Conservation (phyloP, 2,888 invertebrate genomes). For the Sarcophaga variegata region DNA sequence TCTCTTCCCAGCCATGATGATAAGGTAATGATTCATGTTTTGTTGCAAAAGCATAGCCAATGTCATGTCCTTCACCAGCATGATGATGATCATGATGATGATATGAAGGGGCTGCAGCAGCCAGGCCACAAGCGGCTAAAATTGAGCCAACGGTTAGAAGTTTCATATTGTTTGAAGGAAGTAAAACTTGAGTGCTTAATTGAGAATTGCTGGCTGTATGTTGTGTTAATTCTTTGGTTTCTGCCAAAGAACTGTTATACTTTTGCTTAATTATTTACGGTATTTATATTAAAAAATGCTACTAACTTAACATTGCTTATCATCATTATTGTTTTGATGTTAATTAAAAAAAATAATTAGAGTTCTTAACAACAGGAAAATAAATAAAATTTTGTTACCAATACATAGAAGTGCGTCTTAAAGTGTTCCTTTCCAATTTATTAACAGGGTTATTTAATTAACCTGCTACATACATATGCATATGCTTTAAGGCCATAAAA, state of each 20-base stretch:
- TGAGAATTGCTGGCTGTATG: not conserved
- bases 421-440: no score
- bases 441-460: no score
- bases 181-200: not conserved
- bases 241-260: slow-evolving; percentile 12
- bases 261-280: not conserved
- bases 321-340: no score
- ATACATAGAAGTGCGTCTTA: no score
- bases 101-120: slow-evolving; percentile 16
- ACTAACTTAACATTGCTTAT: no score
- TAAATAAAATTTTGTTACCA: no score
- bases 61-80: slow-evolving; percentile 14
- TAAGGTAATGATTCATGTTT: slow-evolving; percentile 73
- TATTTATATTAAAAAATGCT: no score
- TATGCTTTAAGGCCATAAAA: no score
- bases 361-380: no score
- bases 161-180: slow-evolving; percentile 20
- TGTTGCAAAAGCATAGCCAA: slow-evolving; percentile 67
- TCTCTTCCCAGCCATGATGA: slow-evolving; percentile 18
- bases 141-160: slow-evolving; percentile 14
- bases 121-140: slow-evolving; percentile 19
- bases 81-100: slow-evolving; percentile 48
- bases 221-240: not conserved
- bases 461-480: no score
- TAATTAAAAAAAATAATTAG: no score